Conservation (phyloP, 2,113 vertebrate genomes). For the Saccopteryx bilineata region DNA sequence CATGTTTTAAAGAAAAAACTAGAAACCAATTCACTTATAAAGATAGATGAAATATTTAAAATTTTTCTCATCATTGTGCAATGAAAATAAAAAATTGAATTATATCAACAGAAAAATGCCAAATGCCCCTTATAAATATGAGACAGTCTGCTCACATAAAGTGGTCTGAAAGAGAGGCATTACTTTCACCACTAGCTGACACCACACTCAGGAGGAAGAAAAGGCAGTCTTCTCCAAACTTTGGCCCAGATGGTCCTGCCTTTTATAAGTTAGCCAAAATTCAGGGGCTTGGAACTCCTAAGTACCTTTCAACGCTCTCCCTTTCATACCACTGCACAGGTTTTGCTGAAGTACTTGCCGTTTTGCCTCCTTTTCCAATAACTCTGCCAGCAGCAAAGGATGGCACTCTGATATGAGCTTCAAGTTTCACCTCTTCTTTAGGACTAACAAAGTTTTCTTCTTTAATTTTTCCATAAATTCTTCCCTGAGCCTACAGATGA, state of each 20-base stretch:
- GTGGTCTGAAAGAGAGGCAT: not conserved
- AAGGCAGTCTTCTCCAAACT: slow-evolving; percentile 66
- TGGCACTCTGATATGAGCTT: slow-evolving; percentile 99
- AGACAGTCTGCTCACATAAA: not conserved
- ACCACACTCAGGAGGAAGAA: not conserved
- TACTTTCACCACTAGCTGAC: not conserved
- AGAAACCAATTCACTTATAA: not conserved
- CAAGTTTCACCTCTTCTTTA: slow-evolving; percentile 99
- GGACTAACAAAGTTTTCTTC: slow-evolving; percentile 99
- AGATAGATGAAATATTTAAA: not conserved
- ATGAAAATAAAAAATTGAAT: slow-evolving; percentile 8
- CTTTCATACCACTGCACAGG: slow-evolving; percentile 68
- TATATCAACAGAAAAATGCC: not conserved
- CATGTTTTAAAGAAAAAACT: not conserved
- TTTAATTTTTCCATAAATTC: slow-evolving; percentile 92
- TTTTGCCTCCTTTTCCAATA: slow-evolving; percentile 99
- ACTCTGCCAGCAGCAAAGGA: slow-evolving; percentile 98
- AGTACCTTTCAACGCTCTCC: slow-evolving; percentile 54
- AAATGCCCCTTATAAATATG: not conserved
- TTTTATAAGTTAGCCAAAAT: slow-evolving; percentile 65
- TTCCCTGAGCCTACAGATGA: slow-evolving; percentile 82
- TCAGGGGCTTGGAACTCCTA: slow-evolving; percentile 55
- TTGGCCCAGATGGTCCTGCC: slow-evolving; percentile 47
- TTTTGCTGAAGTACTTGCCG: slow-evolving; percentile 90
- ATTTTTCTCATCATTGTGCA: not conserved